Evolutionary conservation across 2,797 vertebrate species (phyloP), one percentile per base, ranked within the genome.

Genomic region (Crenichthys baileyi): DNA sequence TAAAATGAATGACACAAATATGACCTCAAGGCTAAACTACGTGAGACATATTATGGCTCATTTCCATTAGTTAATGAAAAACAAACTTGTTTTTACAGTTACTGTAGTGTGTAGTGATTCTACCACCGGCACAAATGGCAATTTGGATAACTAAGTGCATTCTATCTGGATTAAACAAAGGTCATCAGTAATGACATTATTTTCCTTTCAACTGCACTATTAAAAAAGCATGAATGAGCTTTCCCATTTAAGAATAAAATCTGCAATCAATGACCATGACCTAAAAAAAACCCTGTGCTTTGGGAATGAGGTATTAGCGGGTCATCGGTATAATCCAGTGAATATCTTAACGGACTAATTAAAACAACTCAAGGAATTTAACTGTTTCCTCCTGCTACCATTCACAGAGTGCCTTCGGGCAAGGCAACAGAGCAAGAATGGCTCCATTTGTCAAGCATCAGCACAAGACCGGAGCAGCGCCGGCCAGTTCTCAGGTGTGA

Each of bases 281-380:
- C 31, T 41, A 16, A 18, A 9, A 76, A 7, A 71, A 55, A 55
- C 20, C 53, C 26, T 24, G 61, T 31, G 51, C 51, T 78, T 71
- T 73, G 53, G 67, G 79, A 63, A 15, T 48, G 50, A 31, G 78
- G 50, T 73, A 75, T 81, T 71, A 86, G 86, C 83, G 81, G 76
- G 79, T 87, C 82, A 82, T 77, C 31, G 50, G 72, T 82, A 79
- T 80, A 80, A 91, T 85, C 80, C 75, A 79, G 76, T 77, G 50
- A 88, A 86, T 75, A 83, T 85, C 74, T 78, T 84, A 79, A 78
- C 20, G 55, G 58, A 87, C 78, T 81, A 73, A 85, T 78, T 89
- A 81, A 81, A 88, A 86, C 81, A 71, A 48, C 71, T 78, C 48
- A 13, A 75, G 63, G 86, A 85, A 79, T 89, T 76, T 79, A 85